phyloP scores from a whole-genome alignment of 2,113 vertebrate species.

The Clarias batrachus region DNA sequence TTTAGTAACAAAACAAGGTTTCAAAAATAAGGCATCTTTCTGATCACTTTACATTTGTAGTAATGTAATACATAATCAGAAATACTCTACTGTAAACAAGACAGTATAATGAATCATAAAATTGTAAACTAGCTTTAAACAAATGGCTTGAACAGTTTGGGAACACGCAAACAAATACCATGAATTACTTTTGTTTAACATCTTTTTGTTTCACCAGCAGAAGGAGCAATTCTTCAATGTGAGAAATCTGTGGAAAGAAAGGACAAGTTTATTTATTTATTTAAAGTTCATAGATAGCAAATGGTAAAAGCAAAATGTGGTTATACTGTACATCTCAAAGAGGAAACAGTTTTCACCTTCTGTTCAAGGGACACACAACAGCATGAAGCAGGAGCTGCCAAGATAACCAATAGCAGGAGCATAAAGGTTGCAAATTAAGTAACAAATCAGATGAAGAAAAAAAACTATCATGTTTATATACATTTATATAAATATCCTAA shows the following conservation, averaged over 20 bases:
- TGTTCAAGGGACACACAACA: constrained; percentile 62
- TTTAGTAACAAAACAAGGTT: constrained; percentile 17
- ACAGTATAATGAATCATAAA: background rate
- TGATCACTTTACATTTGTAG: constrained; percentile 17
- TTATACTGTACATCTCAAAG: background rate
- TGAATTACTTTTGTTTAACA: constrained; percentile 44
- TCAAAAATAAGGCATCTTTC: too few species aligned
- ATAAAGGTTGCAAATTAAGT: background rate
- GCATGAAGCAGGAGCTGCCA: constrained; percentile 54
- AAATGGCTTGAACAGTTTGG: background rate
- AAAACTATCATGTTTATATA: background rate
- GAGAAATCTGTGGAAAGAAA: constrained; percentile 61
- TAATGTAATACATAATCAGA: constrained; percentile 11
- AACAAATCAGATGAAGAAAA: background rate
- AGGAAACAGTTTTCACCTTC: constrained; percentile 60
- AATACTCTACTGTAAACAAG: constrained; percentile 5
- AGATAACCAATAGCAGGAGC: background rate
- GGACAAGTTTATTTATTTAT: background rate
- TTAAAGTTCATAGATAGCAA: background rate
- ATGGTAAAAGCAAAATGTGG: background rate
- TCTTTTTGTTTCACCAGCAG: constrained; percentile 54
- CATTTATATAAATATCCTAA: background rate
- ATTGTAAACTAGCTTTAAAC: background rate
- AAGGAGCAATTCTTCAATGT: constrained; percentile 64
- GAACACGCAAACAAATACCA: background rate